phyloP scores from a whole-genome alignment of 1,140 invertebrate genomes.

The Teleopsis dalmanni region DNA sequence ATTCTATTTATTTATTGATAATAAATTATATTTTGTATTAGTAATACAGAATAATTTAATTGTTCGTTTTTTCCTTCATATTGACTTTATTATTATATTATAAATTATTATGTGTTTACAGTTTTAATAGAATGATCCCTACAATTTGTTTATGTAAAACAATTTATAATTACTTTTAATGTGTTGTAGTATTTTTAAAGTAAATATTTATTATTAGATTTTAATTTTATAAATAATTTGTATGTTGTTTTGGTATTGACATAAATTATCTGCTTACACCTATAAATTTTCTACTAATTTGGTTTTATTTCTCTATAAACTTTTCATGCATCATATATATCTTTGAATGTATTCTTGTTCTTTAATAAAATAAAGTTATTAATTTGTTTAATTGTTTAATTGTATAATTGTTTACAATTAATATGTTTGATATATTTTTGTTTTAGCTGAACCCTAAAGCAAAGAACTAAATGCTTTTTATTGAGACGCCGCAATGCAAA shows the following conservation, averaged over 20 bases:
- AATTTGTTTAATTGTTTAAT: no score
- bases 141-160: slow-evolving; percentile 29
- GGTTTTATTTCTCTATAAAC: background rate
- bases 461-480: slow-evolving; percentile 10
- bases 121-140: slow-evolving; percentile 41
- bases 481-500: no score
- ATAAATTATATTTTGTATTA: no score
- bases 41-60: no score
- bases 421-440: slow-evolving; percentile 6
- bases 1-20: no score
- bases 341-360: slow-evolving; percentile 2
- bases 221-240: slow-evolving; percentile 8
- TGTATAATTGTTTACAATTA: no score
- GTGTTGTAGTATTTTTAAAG: slow-evolving; percentile 18
- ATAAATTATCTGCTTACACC: background rate
- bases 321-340: background rate
- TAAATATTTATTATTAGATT: slow-evolving; percentile 14
- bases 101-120: slow-evolving; percentile 14
- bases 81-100: slow-evolving; percentile 19
- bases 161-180: no score
- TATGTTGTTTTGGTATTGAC: background rate
- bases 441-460: slow-evolving; percentile 11
- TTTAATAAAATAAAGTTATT: no score
- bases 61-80: slow-evolving; percentile 17
- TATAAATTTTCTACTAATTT: background rate